These are phyloP conservation scores for Rhopalosiphum padi DNA, from an alignment of 1,140 invertebrate genomes.

Conservation along the genomic window DNA sequence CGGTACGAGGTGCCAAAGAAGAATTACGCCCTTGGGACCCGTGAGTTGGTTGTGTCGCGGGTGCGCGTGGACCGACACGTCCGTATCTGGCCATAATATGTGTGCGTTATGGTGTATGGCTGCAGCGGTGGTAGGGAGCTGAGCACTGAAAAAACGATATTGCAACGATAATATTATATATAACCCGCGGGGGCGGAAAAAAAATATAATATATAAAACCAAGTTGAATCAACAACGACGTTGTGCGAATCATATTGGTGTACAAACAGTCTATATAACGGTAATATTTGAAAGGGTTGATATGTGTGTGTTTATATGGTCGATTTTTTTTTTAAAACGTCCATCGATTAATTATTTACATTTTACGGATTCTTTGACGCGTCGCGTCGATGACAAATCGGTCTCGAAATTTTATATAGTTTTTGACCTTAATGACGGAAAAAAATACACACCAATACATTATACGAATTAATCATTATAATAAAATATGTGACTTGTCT, in stretches of 20 bases:
- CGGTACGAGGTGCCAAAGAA: conserved; percentile 52
- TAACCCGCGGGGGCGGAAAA: not conserved
- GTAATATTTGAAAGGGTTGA: not conserved
- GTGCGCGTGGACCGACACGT: conserved; percentile 20
- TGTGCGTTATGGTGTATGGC: not conserved
- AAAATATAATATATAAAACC: conserved; percentile 24
- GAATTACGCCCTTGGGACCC: conserved; percentile 55
- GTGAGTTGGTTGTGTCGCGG: not conserved
- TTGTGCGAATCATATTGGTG: not conserved
- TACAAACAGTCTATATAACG: not conserved
- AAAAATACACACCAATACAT: not conserved
- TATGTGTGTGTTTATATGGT: not conserved
- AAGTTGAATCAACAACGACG: not conserved
- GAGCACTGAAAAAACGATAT: not conserved
- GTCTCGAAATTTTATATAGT: not conserved
- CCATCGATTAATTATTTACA: conserved; percentile 45
- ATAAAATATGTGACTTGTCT: not conserved
- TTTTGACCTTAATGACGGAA: not conserved
- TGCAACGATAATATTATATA: not conserved
- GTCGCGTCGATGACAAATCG: not conserved
- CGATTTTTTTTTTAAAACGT: not conserved
- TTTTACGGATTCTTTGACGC: not conserved
- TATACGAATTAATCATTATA: not conserved
- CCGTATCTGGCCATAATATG: not conserved
- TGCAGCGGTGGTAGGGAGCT: not conserved